Evolutionary conservation across 2,888 invertebrate genomes (phyloP), one percentile per base, ranked within the genome.

Genomic region (Brassicogethes aeneus): DNA sequence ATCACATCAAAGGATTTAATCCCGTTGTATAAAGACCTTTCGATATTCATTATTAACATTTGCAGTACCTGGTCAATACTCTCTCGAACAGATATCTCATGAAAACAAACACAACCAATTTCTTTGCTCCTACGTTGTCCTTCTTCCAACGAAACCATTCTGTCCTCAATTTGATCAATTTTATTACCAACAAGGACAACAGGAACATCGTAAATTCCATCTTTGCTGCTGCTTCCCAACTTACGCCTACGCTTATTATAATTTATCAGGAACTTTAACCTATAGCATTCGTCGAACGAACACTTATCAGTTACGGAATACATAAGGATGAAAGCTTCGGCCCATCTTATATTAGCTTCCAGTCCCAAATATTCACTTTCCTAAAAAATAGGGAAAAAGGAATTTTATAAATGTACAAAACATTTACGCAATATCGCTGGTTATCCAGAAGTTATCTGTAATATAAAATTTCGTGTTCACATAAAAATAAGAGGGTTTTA

Each of bases 301-400:
- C 89, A 88, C 65, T 88, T 85, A 66, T 91, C 90, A 1, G 89
- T 88, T 23, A 90, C 85, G 0, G 89, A 88, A 63, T 90, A 91
- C 74, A 90, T 82, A 37, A 90, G 72, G 39, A 90, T 79, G 61
- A 87, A 89, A 13, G 86, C 89, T 62, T 91, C 90, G 1, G 90
- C 90, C 89, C 89, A 90, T 43, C 85, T 75, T 42, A 90, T 86
- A 62, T 89, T 83, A 42, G 79, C 77, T 65, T 90, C 88, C 51
- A 87, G 64, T 39, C 79, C 77, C 35, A 76, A 66, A 50, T 77
- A 79, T 63, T 82, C 81, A 47, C 73, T 74, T 68, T 82, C 82
- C 83, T 84, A 62, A 3, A 60, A 59, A 40, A 51, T 23, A 49
- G 42, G 41, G 39, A 15, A 29, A 17, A 42, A 31, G 34, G 16